Percentiles rank a stretch among this genome's conserved stretches.
phyloP scores from a whole-genome alignment of 2,888 invertebrate species.

The Colletes collaris region DNA sequence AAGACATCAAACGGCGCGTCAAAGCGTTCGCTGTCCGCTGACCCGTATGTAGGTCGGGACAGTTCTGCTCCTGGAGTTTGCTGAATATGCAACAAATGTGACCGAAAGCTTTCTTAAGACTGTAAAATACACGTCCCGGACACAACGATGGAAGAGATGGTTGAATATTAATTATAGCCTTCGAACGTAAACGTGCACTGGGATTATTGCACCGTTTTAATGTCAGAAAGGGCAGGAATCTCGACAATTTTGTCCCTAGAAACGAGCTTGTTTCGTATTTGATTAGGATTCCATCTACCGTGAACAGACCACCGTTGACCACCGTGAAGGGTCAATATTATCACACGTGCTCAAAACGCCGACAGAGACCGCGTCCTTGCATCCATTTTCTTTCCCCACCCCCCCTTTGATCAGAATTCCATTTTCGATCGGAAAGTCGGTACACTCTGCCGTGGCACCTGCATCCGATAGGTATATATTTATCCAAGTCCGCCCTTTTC shows the following conservation, averaged over 20 bases:
- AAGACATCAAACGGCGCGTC: too few species aligned
- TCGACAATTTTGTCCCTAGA: neutral
- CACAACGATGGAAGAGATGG: too few species aligned
- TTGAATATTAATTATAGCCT: too few species aligned
- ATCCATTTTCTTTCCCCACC: slow-evolving; percentile 9
- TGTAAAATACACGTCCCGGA: too few species aligned
- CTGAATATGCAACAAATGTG: too few species aligned
- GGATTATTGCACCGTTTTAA: too few species aligned
- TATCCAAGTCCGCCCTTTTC: slow-evolving; percentile 71
- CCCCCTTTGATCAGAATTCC: slow-evolving; percentile 48
- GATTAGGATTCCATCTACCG: slow-evolving; percentile 68
- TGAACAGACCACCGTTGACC: slow-evolving; percentile 48
- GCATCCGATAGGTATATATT: slow-evolving; percentile 64
- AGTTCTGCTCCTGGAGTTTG: too few species aligned
- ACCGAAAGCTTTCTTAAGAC: too few species aligned
- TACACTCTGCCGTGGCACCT: slow-evolving; percentile 52
- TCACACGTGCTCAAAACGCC: slow-evolving; percentile 74
- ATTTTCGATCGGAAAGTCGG: slow-evolving; percentile 50
- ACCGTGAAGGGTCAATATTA: slow-evolving; percentile 70
- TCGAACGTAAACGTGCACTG: too few species aligned
- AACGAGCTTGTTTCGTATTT: slow-evolving; percentile 63
- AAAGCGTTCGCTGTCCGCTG: too few species aligned
- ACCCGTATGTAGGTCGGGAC: too few species aligned
- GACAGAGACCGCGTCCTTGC: slow-evolving; percentile 58
- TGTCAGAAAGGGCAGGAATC: slow-evolving; percentile 26